Base-by-base conservation (phyloP, 2,797 vertebrate genomes). In the Eulemur mongoz region DNA sequence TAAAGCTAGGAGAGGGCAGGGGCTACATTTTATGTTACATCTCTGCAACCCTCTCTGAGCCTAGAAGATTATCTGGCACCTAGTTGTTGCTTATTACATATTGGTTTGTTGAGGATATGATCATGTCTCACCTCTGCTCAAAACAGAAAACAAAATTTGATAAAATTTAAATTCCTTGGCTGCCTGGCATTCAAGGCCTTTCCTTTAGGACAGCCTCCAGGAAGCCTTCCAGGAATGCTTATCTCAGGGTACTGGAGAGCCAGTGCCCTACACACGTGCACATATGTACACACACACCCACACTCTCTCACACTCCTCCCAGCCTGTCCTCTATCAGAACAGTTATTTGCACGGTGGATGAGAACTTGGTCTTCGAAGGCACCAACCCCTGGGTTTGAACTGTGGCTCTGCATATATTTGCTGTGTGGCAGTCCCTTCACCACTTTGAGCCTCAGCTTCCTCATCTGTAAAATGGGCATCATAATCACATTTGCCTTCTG, bases 211-310 rank as follows among this genome's bases (percentile, higher is more conserved):
- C 6, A 11, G 89, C 72, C 22, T 89, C 70, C 75, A 57, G 50
- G 75, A 89, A 89, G 87, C 5, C 75, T 86, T 89, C 69, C 17
- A 65, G 59, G 72, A 80, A 35, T 79, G 50, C 63, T 63, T 30
- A 22, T 52, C 79, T 86, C 70, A 73, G 54, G 40, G 32, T 15
- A 32, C 10, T n/a, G 15, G 7, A 87, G 7, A 76, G 45, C 13
- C 40, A 35, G 20, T 27, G 27, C 30, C 15, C 0, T 13, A 13
- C 32, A n/a, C 10, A 38, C 2, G 0, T 57, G 14, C 7, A 30
- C 6, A 65, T 14, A 27, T 2, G 40, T 30, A 13, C 1, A 10
- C 23, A 38, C 10, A 52, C 1, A 10, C 17, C 32, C 2, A 45
- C 2, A 72, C 27, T 70, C 22, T 43, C 61, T 22, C 1, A 43